Conservation (phyloP, 2,113 vertebrate species). For the Rissa tridactyla region DNA sequence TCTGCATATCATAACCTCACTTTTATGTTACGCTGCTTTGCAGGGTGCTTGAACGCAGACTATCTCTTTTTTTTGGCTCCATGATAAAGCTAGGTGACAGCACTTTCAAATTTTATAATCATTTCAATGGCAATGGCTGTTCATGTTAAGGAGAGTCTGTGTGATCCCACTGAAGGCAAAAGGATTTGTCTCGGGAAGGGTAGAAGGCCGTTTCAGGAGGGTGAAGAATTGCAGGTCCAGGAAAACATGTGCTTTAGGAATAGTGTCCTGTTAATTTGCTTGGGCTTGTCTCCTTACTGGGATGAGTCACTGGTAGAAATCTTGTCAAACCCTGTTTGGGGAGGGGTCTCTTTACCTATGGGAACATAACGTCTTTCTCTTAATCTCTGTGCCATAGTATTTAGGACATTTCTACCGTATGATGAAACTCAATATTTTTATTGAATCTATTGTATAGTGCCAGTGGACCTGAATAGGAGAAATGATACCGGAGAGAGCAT, state of each 20-base stretch:
- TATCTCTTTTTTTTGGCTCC: neutral
- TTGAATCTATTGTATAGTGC: conserved; percentile 10
- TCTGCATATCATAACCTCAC: neutral
- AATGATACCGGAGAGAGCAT: conserved; percentile 25
- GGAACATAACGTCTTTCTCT: neutral
- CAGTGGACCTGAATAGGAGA: conserved; percentile 26
- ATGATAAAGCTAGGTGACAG: neutral
- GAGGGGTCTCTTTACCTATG: neutral
- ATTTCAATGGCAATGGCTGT: neutral
- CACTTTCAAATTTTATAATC: fast-evolving
- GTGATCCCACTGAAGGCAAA: neutral
- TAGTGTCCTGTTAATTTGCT: neutral
- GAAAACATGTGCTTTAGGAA: neutral
- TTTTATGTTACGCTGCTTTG: neutral
- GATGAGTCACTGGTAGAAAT: neutral
- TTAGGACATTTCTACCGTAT: neutral
- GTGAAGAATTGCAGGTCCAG: neutral
- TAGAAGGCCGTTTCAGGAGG: neutral
- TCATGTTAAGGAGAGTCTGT: neutral
- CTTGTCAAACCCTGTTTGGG: neutral
- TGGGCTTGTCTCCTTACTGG: neutral
- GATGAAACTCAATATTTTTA: conserved; percentile 52
- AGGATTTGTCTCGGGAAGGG: neutral
- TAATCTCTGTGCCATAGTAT: neutral
- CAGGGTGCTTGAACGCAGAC: neutral